phyloP scores from a whole-genome alignment of 2,113 vertebrate species.

The Nycticebus coucang region DNA sequence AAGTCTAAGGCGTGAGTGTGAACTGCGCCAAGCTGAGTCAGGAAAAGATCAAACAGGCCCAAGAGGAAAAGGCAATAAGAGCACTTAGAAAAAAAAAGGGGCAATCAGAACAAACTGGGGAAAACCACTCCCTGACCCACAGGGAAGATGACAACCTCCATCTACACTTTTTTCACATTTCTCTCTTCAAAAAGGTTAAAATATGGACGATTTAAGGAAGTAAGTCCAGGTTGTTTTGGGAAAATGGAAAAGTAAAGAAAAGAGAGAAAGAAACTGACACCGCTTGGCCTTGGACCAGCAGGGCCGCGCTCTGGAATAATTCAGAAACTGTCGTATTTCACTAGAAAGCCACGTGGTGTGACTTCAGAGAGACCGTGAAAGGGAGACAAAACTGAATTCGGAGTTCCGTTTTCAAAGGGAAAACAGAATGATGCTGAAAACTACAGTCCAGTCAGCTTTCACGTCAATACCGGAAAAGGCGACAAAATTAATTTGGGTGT shows the following conservation, averaged over 20 bases:
- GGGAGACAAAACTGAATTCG: neutral
- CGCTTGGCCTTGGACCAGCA: neutral
- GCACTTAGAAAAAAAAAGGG: neutral
- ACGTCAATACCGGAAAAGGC: neutral
- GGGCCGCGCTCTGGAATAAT: accelerated
- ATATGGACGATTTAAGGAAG: neutral
- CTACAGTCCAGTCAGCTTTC: neutral
- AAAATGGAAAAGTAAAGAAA: neutral
- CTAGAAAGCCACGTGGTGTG: accelerated
- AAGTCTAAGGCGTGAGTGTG: neutral
- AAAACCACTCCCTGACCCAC: neutral
- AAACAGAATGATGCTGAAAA: neutral
- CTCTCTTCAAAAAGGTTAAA: neutral
- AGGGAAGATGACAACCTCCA: accelerated
- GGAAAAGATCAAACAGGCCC: neutral
- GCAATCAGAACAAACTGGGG: neutral
- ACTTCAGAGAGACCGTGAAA: neutral
- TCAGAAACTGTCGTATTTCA: neutral
- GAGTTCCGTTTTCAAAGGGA: neutral
- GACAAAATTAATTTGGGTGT: neutral
- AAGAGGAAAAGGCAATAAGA: neutral
- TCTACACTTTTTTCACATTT: neutral
- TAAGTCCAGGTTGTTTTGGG: neutral
- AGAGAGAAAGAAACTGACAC: neutral
- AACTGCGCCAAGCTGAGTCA: too few species aligned